phyloP scores from a whole-genome alignment of 92 coral and sea anemone species.

The Porites rus region DNA sequence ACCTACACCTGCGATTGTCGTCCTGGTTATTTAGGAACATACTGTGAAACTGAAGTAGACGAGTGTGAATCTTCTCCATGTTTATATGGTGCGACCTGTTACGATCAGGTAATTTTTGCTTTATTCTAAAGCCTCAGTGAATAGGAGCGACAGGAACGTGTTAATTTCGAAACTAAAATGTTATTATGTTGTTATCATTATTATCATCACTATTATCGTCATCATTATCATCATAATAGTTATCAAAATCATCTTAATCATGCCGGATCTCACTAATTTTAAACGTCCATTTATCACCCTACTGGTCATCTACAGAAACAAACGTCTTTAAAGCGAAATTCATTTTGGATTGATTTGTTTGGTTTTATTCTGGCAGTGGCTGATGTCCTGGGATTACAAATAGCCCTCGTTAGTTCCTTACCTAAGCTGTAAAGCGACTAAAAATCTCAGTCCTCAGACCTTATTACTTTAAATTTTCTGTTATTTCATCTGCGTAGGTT shows the following conservation, averaged over 20 bases:
- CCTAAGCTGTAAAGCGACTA: too few relatives aligned
- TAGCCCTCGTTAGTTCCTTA: neutral
- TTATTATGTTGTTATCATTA: too few relatives aligned
- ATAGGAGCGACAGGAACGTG: neutral
- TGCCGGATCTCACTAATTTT: too few relatives aligned
- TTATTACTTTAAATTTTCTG: neutral
- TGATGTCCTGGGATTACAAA: neutral
- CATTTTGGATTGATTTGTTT: neutral
- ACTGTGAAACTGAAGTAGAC: neutral
- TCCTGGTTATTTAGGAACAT: neutral
- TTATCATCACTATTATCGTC: too few relatives aligned
- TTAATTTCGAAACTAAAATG: neutral
- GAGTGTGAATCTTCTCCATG: conserved; percentile 17
- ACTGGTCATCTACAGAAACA: too few relatives aligned
- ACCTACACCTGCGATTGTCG: conserved; percentile 5
- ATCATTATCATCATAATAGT: too few relatives aligned
- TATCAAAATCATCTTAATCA: too few relatives aligned
- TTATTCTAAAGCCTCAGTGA: too few relatives aligned
- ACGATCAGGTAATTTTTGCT: neutral
- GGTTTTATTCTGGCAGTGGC: neutral
- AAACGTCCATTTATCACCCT: too few relatives aligned
- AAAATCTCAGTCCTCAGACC: too few relatives aligned
- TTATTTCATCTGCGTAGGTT: neutral
- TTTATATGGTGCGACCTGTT: neutral
- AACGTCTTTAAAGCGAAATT: too few relatives aligned